Evolutionary conservation across 1,140 invertebrate genomes (phyloP), one percentile per base, ranked within the genome.

Genomic region (Pteromalus puparum): DNA sequence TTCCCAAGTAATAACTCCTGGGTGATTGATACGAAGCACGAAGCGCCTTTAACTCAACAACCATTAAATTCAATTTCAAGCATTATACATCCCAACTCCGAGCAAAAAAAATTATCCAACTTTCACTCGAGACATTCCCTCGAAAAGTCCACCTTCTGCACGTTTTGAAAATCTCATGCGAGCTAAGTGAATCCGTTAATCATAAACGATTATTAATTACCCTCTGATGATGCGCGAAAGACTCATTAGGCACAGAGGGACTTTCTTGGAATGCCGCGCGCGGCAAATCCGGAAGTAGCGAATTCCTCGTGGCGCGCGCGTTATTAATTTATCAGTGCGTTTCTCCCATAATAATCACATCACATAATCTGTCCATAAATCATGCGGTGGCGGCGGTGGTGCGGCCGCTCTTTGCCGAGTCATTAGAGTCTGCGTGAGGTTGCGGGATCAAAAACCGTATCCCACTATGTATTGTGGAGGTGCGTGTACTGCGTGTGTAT

Each of bases 361-460:
- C 90, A 90, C 87, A 89, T 90, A 91, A 90, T 89, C 88, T 86
- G 70, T 75, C 86, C 87, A 90, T 92, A 89, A 91, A 91, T 92
- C 90, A 91, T 83, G 26, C 77, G 80, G 70, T 34, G 30, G 81
- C 86, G 87, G 86, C 87, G 83, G 85, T 88, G 30, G 30, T 34
- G 30, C 30, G 30, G 30, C 0, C 0, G 83, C 82, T 81, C 80
- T 88, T 86, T 80, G 87, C 86, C 86, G 87, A 89, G 87, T 90
- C 90, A 89, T 91, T 90, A 88, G 88, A 89, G 88, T 87, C 86
- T 86, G 78, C 87, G 86, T 83, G 87, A 87, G 85, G 82, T 13
- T 30, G 67, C 26, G 67, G 67, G 67, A 70, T 70, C 26, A 30
- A 70, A 30, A 70, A 26, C 65, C 65, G 24, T 26, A 26, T n/a